Conservation (phyloP, 2,797 vertebrate genomes). For the Phoxinus dragarum region DNA sequence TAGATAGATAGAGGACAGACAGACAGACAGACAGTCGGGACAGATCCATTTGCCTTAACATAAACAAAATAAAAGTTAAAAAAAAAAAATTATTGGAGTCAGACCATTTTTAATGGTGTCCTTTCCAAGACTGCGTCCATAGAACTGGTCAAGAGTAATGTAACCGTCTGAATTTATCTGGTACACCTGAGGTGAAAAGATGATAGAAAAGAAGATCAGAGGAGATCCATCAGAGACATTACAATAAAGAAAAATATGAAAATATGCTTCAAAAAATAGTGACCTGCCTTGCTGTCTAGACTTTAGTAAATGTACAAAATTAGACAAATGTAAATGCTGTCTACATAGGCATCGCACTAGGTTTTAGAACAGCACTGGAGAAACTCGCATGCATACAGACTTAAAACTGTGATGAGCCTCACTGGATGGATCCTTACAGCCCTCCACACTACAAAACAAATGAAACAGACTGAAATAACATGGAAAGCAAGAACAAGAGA, state of each 20-base stretch:
- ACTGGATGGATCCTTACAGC: neutral
- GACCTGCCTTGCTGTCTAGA: neutral
- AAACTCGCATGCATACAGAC: conserved; percentile 14
- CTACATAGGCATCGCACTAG: neutral
- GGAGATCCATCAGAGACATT: neutral
- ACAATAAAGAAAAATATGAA: conserved; percentile 1
- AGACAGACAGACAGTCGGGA: no score
- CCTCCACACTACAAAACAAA: conserved; percentile 26
- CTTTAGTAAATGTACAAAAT: neutral
- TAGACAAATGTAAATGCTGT: neutral
- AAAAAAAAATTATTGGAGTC: neutral
- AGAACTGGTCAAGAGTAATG: conserved; percentile 83
- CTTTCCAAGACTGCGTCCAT: conserved; percentile 82
- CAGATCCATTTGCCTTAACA: neutral
- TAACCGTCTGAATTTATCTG: conserved; percentile 79
- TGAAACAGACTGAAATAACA: conserved; percentile 29
- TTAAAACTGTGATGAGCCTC: conserved; percentile 7
- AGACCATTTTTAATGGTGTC: conserved; percentile 84
- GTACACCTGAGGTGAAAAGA: conserved; percentile 79
- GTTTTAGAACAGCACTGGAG: conserved; percentile 8
- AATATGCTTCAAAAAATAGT: neutral
- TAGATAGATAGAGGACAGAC: no score
- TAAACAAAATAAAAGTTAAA: neutral
- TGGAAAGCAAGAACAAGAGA: neutral
- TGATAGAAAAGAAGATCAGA: conserved; percentile 40